phyloP scores from a whole-genome alignment of 2,113 vertebrate genomes.

The Alexandromys fortis region DNA sequence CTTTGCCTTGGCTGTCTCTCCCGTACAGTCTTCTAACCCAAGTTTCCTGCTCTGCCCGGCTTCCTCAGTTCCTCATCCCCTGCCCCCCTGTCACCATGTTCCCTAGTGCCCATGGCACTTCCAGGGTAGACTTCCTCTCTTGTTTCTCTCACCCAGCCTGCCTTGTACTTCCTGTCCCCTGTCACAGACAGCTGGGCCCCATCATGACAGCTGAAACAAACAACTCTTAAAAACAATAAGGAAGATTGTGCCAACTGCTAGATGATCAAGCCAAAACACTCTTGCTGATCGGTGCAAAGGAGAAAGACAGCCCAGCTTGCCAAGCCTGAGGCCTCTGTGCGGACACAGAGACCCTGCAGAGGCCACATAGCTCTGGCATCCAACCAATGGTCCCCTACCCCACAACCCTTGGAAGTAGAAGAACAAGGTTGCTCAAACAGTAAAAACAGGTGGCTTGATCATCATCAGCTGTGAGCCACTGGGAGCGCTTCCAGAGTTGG shows the following conservation, averaged over 20 bases:
- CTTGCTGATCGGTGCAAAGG: neutral
- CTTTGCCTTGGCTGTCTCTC: neutral
- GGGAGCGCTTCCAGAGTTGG: constrained; percentile 35
- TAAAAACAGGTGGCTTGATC: neutral
- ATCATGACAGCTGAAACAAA: constrained; percentile 57
- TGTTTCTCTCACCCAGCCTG: neutral
- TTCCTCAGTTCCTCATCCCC: neutral
- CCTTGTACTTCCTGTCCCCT: neutral
- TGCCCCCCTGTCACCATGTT: neutral
- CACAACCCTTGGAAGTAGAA: neutral
- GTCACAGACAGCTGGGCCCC: constrained; percentile 39
- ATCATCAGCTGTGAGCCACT: neutral
- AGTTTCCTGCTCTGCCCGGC: neutral
- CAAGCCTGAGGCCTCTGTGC: neutral
- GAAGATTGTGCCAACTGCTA: neutral
- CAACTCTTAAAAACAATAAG: neutral
- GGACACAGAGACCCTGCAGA: neutral
- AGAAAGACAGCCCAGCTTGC: neutral
- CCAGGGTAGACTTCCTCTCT: neutral
- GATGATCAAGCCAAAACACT: neutral
- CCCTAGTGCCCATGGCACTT: neutral
- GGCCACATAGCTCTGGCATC: neutral
- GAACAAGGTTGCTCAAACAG: neutral
- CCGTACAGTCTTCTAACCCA: neutral
- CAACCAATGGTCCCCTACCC: neutral